Evolutionary conservation across 2,113 vertebrate genomes (phyloP).

Genomic region (Panurus biarmicus): DNA sequence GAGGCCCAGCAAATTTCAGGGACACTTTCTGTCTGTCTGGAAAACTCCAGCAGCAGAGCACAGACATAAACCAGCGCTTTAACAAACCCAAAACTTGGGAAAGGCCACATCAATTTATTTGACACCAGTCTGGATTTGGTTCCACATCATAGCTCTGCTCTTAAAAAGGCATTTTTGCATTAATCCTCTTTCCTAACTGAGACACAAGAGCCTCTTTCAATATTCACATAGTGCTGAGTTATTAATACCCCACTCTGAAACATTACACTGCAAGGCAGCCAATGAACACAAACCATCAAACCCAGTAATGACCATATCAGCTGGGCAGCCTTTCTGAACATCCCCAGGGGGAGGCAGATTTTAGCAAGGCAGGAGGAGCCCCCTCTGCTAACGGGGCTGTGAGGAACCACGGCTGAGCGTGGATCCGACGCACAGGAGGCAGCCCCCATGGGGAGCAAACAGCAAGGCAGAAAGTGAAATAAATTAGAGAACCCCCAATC

Average conservation of each 20-base stretch:
- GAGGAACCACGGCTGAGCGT: not conserved
- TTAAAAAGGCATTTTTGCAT: conserved; percentile 17
- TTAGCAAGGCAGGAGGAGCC: not conserved
- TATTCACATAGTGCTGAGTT: not conserved
- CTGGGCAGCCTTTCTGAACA: not conserved
- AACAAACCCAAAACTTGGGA: not conserved
- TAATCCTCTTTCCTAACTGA: conserved; percentile 8
- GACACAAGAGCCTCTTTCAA: conserved; percentile 4
- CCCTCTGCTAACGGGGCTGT: not conserved
- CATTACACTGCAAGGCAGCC: not conserved
- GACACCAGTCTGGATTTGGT: not conserved
- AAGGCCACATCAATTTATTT: not conserved
- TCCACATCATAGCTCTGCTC: conserved; percentile 50
- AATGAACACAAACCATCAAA: not conserved
- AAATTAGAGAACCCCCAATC: not conserved
- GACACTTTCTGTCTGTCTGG: not conserved
- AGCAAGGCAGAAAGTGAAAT: conserved; percentile 5
- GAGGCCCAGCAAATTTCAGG: not conserved
- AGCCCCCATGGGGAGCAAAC: not conserved
- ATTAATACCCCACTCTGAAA: conserved; percentile 13
- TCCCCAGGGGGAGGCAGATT: not conserved
- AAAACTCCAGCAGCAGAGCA: not conserved
- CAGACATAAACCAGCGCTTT: fast-evolving
- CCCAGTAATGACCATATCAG: not conserved
- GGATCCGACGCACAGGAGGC: not conserved